These are phyloP conservation scores for Hyla sarda DNA, from an alignment of 2,113 vertebrate genomes.

Conservation along the genomic window DNA sequence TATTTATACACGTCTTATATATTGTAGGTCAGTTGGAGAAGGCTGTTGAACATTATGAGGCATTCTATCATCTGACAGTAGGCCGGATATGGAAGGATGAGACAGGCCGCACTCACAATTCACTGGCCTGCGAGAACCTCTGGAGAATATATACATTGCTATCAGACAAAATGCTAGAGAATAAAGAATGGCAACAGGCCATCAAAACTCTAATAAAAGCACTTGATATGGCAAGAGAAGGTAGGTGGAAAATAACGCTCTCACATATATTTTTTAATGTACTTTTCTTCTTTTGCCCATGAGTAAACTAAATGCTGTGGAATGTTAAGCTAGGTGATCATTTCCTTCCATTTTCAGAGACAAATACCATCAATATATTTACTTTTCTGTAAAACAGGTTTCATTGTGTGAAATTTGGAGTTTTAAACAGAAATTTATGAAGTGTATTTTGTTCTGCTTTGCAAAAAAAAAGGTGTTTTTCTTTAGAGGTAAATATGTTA, in stretches of 20 bases:
- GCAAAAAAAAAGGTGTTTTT: neutral
- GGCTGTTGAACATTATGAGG: conserved; percentile 80
- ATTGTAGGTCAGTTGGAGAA: conserved; percentile 75
- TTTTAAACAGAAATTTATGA: neutral
- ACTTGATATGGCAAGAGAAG: conserved; percentile 78
- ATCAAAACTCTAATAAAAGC: conserved; percentile 78
- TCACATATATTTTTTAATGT: conserved; percentile 62
- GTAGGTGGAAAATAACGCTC: conserved; percentile 71
- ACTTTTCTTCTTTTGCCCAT: conserved; percentile 61
- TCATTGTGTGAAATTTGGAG: conserved; percentile 65
- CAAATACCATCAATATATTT: conserved; percentile 70
- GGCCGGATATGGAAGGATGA: conserved; percentile 77
- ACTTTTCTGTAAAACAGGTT: conserved; percentile 65
- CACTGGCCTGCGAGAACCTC: conserved; percentile 76
- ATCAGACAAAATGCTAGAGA: conserved; percentile 78
- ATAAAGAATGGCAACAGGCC: conserved; percentile 74
- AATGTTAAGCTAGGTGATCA: conserved; percentile 67
- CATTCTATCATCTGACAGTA: conserved; percentile 75
- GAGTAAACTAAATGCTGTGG: conserved; percentile 65
- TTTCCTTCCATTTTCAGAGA: conserved; percentile 69
- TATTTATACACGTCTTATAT: conserved; percentile 61
- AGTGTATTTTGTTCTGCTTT: neutral
- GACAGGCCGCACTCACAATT: conserved; percentile 69
- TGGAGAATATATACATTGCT: conserved; percentile 81
- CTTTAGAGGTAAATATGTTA: neutral